Conservation (phyloP, 1,140 invertebrate genomes). For the Uloborus diversus region DNA sequence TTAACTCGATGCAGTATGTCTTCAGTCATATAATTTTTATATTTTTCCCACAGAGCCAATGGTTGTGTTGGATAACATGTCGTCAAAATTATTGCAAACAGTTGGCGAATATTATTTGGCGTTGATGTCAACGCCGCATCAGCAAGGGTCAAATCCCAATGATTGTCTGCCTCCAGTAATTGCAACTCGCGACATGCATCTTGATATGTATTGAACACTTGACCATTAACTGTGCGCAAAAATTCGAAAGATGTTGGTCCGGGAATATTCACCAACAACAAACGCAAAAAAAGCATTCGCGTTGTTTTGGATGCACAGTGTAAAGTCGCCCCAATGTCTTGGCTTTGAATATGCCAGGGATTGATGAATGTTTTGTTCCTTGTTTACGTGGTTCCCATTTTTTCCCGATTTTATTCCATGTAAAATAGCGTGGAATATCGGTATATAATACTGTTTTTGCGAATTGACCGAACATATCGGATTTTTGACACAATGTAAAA, state of each 20-base stretch:
- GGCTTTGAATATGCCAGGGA: no score
- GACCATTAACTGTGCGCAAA: conserved; percentile 60
- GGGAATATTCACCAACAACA: conserved; percentile 62
- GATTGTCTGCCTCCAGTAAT: conserved; percentile 64
- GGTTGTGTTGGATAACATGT: conserved; percentile 22
- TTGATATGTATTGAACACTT: conserved; percentile 46
- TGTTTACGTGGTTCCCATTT: no score
- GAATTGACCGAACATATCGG: no score
- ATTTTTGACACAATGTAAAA: no score
- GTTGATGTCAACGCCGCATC: conserved; percentile 61
- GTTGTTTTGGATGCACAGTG: conserved; percentile 63
- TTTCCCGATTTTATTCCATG: no score
- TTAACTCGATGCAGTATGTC: no score
- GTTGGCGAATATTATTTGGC: conserved; percentile 65
- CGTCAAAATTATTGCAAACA: conserved; percentile 64
- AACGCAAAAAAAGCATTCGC: conserved; percentile 61
- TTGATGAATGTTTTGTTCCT: no score
- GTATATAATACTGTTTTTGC: no score
- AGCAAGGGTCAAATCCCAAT: conserved; percentile 62
- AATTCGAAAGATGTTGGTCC: conserved; percentile 59
- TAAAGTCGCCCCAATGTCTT: conserved; percentile 62
- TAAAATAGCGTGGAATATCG: no score
- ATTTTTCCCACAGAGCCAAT: no score
- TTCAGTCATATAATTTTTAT: no score
- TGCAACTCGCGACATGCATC: conserved; percentile 61